phyloP scores from a whole-genome alignment of 2,797 vertebrate species.

The Xenentodon cancila region DNA sequence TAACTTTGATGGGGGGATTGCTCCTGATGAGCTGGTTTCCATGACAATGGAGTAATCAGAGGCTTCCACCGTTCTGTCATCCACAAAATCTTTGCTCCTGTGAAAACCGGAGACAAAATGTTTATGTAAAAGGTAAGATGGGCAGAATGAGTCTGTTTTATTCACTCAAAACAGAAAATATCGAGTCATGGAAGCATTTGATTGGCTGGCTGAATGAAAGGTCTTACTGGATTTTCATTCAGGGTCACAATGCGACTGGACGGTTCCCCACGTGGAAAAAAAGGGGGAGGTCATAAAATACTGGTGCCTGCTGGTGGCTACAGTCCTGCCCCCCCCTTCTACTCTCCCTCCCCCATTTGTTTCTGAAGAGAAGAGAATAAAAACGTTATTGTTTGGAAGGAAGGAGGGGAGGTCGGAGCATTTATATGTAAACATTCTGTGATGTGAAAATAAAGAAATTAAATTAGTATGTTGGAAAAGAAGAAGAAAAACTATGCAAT shows the following conservation, averaged over 20 bases:
- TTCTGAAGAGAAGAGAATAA: conserved; percentile 44
- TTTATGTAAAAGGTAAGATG: no score
- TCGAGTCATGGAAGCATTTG: not conserved
- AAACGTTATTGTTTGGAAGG: conserved; percentile 20
- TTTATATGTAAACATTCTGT: conserved; percentile 78
- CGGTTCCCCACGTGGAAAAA: no score
- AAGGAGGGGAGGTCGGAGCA: conserved; percentile 24
- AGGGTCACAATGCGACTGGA: no score
- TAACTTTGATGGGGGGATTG: not conserved
- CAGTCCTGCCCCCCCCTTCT: conserved; percentile 37
- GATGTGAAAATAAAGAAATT: conserved; percentile 66
- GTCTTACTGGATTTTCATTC: no score
- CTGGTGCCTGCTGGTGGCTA: no score
- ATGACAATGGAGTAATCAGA: not conserved
- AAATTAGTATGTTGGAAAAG: conserved; percentile 15
- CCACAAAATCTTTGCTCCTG: conserved; percentile 42
- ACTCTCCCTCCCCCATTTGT: conserved; percentile 30
- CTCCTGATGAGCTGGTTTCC: not conserved
- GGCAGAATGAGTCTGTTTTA: no score
- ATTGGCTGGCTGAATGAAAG: not conserved
- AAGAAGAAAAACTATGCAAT: conserved; percentile 81
- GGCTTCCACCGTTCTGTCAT: not conserved
- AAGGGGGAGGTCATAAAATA: no score
- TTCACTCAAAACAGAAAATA: no score
- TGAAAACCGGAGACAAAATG: conserved; percentile 18